Conservation (phyloP, 2,888 invertebrate species). For the Adelphocoris suturalis region DNA sequence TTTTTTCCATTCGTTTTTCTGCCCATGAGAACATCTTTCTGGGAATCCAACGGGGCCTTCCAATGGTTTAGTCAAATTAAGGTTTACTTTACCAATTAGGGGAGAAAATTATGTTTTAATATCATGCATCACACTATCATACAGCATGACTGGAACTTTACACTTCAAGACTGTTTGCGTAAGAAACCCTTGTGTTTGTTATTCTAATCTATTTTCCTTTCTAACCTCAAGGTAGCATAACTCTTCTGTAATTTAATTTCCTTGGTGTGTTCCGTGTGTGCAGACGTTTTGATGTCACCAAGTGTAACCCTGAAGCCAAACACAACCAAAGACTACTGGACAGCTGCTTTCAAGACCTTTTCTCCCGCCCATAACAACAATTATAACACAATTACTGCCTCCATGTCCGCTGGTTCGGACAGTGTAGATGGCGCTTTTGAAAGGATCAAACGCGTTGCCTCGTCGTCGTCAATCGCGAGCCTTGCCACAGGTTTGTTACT, state of each 20-base stretch:
- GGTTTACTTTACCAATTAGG: too few species aligned
- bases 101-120: too few species aligned
- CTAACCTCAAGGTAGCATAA: too few species aligned
- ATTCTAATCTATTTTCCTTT: too few species aligned
- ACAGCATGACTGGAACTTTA: too few species aligned
- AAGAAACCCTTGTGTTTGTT: too few species aligned
- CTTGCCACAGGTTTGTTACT: conserved; percentile 80
- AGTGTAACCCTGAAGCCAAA: conserved; percentile 54
- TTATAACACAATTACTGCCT: conserved; percentile 75
- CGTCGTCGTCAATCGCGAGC: conserved; percentile 83
- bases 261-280: conserved; percentile 20
- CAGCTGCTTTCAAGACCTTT: conserved; percentile 26
- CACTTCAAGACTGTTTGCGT: too few species aligned
- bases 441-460: conserved; percentile 83
- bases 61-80: too few species aligned
- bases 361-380: conserved; percentile 72
- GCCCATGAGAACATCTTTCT: too few species aligned
- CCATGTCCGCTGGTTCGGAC: conserved; percentile 58
- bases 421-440: conserved; percentile 68
- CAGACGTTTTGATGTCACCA: conserved; percentile 60
- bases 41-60: too few species aligned
- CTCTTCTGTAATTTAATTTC: not conserved
- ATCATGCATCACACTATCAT: too few species aligned
- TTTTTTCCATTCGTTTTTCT: too few species aligned
- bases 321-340: conserved; percentile 57